A percentile compares a stretch with the other conserved stretches of the same genome.
phyloP scores from a whole-genome alignment of 2,113 vertebrate species.

The Platysteira castanea region DNA sequence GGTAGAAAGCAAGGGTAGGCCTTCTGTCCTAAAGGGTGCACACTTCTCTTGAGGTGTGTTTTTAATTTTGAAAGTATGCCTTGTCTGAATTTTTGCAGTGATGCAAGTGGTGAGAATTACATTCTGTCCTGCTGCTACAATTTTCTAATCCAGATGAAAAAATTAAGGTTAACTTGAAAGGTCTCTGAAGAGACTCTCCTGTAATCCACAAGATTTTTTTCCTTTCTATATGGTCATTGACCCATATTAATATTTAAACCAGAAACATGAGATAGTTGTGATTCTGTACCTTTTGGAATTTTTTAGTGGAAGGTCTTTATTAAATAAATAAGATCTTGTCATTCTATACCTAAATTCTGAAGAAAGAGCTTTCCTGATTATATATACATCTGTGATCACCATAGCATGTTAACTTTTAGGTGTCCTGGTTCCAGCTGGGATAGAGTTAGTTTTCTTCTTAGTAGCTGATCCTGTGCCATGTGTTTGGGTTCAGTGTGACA shows the following conservation, averaged over 20 bases:
- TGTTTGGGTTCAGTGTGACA: neutral
- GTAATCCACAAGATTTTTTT: neutral
- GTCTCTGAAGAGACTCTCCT: neutral
- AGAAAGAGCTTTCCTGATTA: neutral
- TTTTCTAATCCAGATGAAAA: neutral
- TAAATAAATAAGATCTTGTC: neutral
- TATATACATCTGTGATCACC: neutral
- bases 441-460: neutral
- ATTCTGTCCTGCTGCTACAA: neutral
- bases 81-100: neutral
- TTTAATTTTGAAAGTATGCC: neutral
- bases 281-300: neutral
- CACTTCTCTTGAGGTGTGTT: neutral
- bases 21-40: neutral
- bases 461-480: neutral
- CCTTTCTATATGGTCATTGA: neutral
- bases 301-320: neutral
- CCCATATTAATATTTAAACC: neutral
- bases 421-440: neutral
- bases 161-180: neutral
- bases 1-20: neutral
- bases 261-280: neutral
- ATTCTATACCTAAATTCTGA: neutral
- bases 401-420: neutral
- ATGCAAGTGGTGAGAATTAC: neutral